Conservation (phyloP, 2,113 vertebrate genomes). For the Amphiprion percula region DNA sequence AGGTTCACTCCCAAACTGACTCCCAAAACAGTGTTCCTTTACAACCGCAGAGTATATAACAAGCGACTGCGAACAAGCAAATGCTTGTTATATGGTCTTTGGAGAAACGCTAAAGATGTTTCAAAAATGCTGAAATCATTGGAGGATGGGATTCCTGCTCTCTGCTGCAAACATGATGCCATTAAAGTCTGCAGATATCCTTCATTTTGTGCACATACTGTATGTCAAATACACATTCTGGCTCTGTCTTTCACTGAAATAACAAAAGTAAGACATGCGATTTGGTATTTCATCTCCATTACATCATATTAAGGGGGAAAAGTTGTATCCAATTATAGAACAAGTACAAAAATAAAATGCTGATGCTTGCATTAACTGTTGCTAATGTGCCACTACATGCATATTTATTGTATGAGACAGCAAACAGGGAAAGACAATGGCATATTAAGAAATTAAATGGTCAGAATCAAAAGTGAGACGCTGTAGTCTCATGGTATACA, state of each 20-base stretch:
- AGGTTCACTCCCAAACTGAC: slow-evolving; percentile 45
- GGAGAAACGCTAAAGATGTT: slow-evolving; percentile 64
- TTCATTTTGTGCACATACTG: slow-evolving; percentile 18
- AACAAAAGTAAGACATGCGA: slow-evolving; percentile 11
- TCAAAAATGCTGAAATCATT: slow-evolving; percentile 53
- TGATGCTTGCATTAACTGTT: background rate
- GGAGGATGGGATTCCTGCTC: slow-evolving; percentile 60
- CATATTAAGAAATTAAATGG: background rate
- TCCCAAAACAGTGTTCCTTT: slow-evolving; percentile 60
- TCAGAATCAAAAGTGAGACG: background rate
- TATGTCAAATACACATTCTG: slow-evolving; percentile 24
- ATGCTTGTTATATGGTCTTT: slow-evolving; percentile 68
- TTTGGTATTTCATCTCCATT: background rate
- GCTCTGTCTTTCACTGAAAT: slow-evolving; percentile 5
- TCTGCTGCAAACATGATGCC: slow-evolving; percentile 43
- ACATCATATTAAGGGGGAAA: background rate
- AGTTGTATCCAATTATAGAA: background rate
- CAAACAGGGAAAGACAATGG: no score
- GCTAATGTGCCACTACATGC: background rate
- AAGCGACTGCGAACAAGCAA: slow-evolving; percentile 56
- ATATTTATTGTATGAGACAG: background rate
- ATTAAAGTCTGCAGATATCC: slow-evolving; percentile 50
- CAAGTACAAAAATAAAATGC: background rate
- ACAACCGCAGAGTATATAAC: slow-evolving; percentile 53
- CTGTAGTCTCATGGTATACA: background rate